Evolutionary conservation across 2,797 vertebrate species (phyloP).

Genomic region (Carcharodon carcharias): DNA sequence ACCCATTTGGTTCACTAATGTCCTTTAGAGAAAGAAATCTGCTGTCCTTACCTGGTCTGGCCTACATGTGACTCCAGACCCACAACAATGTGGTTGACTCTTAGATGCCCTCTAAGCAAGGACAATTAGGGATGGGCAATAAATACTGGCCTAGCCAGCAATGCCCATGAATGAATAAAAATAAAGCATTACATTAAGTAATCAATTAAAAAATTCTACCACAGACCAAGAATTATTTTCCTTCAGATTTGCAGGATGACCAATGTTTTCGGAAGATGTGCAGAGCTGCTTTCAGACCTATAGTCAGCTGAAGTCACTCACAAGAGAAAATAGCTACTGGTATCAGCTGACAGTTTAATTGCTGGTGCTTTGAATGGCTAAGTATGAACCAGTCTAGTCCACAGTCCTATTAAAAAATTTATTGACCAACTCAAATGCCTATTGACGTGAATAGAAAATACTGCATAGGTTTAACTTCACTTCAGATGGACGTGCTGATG

Average conservation of each 20-base stretch:
- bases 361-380: slow-evolving; percentile 66
- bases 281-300: slow-evolving; percentile 43
- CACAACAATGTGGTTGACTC: too few relatives aligned
- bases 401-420: slow-evolving; percentile 70
- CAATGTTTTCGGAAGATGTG: background rate
- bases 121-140: too few relatives aligned
- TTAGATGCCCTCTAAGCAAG: too few relatives aligned
- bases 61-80: too few relatives aligned
- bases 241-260: background rate
- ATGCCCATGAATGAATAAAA: too few relatives aligned
- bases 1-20: too few relatives aligned
- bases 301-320: slow-evolving; percentile 43
- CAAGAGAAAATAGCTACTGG: slow-evolving; percentile 43
- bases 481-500: slow-evolving; percentile 62
- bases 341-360: slow-evolving; percentile 46
- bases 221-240: background rate
- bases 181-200: background rate
- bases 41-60: too few relatives aligned
- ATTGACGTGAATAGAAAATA: slow-evolving; percentile 72
- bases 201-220: background rate
- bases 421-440: slow-evolving; percentile 71
- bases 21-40: too few relatives aligned
- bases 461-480: slow-evolving; percentile 56
- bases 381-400: slow-evolving; percentile 63
- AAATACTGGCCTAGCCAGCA: too few relatives aligned